Evolutionary conservation across 2,113 vertebrate species (phyloP), one percentile per base, ranked within the genome.

Genomic region (Festucalex cinctus): DNA sequence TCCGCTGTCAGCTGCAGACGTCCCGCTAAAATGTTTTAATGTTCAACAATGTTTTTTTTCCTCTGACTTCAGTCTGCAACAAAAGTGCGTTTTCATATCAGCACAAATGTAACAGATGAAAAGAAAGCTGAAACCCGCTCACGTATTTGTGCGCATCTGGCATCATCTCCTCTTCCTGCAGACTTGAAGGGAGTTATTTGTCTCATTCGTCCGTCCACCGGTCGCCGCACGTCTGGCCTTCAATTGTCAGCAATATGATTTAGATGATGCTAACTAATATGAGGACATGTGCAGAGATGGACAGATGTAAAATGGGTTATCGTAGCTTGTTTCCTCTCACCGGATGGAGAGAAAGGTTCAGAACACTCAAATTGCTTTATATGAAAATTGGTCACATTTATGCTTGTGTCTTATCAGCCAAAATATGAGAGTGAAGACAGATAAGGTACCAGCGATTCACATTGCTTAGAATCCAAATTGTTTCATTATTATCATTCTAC

Each of bases 131-230:
- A 54, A 13, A 26, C n/a, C 12, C n/a, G 39, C 60, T 5, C 60
- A 60, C 56, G 39, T 1, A 14, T 61, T n/a, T 41, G n/a, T 12
- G 20, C 36, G 22, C 59, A 14, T 60, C 37, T 62, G 59, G 36
- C 59, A 61, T 41, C 20, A 56, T 73, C 74, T 79, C 64, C 22
- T 66, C 73, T 79, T 83, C 63, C 78, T 79, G 73, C 17, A 68
- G 22, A 8, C 71, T 71, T 79, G 69, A 75, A 62, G 0, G 6
- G 22, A 10, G 69, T 71, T 36, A 9, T 56, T 24, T 60, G 69
- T 81, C 77, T 83, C 43, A n/a, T 68, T 65, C 19, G 56, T 80
- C 56, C 77, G 35, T 56, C 43, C 53, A 37, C 76, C 66, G 61
- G 78, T 79, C 64, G 79, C 73, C 2, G 0, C 35, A 9, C 37